Evolutionary conservation across 2,797 vertebrate species (phyloP), one percentile per base, ranked within the genome.

Genomic region (Malacoctenus gilli): DNA sequence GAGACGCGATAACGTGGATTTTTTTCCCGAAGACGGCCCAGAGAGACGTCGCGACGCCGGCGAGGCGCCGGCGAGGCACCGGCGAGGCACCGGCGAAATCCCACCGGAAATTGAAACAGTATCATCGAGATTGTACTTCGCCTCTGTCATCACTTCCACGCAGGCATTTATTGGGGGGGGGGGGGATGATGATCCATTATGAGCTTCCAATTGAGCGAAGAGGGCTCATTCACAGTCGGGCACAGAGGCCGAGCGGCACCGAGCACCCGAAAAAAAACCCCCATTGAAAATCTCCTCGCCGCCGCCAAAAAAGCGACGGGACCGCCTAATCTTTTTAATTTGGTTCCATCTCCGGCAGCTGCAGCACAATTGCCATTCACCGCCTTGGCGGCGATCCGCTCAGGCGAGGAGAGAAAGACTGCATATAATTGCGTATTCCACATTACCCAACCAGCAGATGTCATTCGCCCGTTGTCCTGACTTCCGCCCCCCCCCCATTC

Each of bases 151-250:
- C 42, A 32, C 53, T 55, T 54, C 14, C 39, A 51, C n/a, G n/a
- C n/a, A n/a, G n/a, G n/a, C n/a, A n/a, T n/a, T n/a, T n/a, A n/a
- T n/a, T n/a, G n/a, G n/a, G n/a, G n/a, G n/a, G n/a, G n/a, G 40
- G 20, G 22, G 7, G 19, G 41, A 52, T 43, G 58, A 56, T 57
- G 31, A 66, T 51, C 19, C 37, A 13, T 4, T n/a, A 20, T 42
- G 41, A 56, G 31, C 11, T 54, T 64, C 48, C 50, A 30, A 75
- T 60, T 36, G 15, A 21, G 41, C 6, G 8, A 19, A 31, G 19
- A n/a, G 22, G 43, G 8, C 28, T 56, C 16, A 59, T 56, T 53
- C 46, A 15, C 30, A 8, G 59, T 22, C 42, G 20, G 18, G 39
- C 25, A 15, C 9, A 47, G 52, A 64, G 25, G 21, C 15, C 18